Evolutionary conservation across 2,888 invertebrate genomes (phyloP), one percentile per base, ranked within the genome.

Genomic region (Colostygia pectinataria): DNA sequence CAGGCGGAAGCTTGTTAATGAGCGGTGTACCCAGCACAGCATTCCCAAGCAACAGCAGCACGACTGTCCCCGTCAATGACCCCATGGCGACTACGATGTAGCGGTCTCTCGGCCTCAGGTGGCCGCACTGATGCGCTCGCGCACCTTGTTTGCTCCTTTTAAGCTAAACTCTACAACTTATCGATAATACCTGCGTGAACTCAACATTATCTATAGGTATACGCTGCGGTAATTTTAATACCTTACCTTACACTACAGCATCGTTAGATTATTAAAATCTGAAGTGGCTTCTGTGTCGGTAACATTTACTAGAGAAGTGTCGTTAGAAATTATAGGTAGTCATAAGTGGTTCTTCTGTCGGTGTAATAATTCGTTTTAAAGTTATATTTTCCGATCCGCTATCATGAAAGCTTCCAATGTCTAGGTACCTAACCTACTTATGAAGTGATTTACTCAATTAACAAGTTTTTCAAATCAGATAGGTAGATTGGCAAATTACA

Each of bases 1-100:
- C 86, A 10, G 83, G 81, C 57, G 67, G 71, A 43, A 82, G 71
- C 52, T 88, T 61, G 58, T 86, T 87, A 61, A 87, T 61, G 37
- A 89, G 71, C 28, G 90, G 81, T 24, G 85, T 74, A 53, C 77
- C 68, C 33, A 76, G 61, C 42, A 70, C 71, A 9, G 77, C 62
- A 31, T 70, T 60, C 38, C 65, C 66, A 43, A 77, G 61, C 53
- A 73, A 66, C 31, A 83, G 57, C 25, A 87, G 58, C 65, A 79
- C 84, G 65, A 83, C 74, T 63, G 74, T 65, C 67, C 68, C 67
- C 64, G 63, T 59, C 73, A 77, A 72, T 75, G 77, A 70, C 68
- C 76, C 78, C 90, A 90, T 90, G 76, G 5, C 20, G 4, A 66
- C 68, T 76, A 89, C 56, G 57, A 32, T 55, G 60, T 57, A 56